Evolutionary conservation across 2,113 vertebrate genomes (phyloP).

Genomic region (Tichodroma muraria): DNA sequence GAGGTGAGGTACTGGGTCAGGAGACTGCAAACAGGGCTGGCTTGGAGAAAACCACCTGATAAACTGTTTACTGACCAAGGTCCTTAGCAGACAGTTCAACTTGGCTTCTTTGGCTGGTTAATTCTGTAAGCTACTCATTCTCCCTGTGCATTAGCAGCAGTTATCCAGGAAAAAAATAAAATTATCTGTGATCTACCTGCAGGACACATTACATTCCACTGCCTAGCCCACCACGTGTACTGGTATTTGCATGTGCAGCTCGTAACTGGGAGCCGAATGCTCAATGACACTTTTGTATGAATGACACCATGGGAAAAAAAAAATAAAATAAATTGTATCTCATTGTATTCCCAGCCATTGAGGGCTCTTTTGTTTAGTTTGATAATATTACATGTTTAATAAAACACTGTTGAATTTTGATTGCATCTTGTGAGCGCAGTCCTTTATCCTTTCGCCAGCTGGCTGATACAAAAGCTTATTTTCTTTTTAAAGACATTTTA

Average conservation of each 20-base stretch:
- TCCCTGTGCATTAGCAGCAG: neutral
- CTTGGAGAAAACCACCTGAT: neutral
- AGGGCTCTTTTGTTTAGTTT: constrained; percentile 67
- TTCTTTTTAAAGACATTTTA: constrained; percentile 60
- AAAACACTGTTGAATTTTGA: constrained; percentile 68
- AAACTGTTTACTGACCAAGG: neutral
- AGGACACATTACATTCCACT: fast-evolving
- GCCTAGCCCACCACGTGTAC: neutral
- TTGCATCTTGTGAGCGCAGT: constrained; percentile 62
- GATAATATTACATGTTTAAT: constrained; percentile 70
- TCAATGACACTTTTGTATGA: constrained; percentile 48
- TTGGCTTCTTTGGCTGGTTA: neutral
- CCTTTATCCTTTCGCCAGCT: constrained; percentile 68
- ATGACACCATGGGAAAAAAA: constrained; percentile 1
- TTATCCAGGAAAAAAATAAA: neutral
- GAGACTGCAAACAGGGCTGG: neutral
- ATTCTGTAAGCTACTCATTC: neutral
- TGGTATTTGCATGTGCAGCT: constrained; percentile 15
- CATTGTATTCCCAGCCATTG: constrained; percentile 64
- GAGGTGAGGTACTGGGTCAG: neutral
- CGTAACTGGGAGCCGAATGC: neutral
- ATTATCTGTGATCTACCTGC: neutral
- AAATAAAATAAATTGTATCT: neutral
- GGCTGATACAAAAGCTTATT: constrained; percentile 69
- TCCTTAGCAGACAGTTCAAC: neutral